Conservation (phyloP, 2,797 vertebrate genomes). For the Lepilemur septentrionalis region DNA sequence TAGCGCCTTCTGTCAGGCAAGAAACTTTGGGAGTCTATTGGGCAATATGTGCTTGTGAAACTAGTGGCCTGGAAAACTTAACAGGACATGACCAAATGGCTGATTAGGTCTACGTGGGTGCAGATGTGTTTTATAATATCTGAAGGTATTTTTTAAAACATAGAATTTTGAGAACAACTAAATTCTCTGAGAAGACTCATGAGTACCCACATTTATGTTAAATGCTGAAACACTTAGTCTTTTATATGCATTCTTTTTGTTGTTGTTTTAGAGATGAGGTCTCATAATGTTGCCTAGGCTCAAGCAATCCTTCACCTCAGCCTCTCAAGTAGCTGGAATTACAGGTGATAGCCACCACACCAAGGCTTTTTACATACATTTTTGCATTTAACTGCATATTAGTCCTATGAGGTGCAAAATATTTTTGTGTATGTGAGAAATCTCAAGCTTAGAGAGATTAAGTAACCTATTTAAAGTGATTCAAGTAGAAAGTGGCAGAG, state of each 20-base stretch:
- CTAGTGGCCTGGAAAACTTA: background rate
- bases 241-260: background rate
- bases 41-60: background rate
- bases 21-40: background rate
- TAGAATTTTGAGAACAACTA: background rate
- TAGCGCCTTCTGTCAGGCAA: background rate
- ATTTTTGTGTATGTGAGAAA: background rate
- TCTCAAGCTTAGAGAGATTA: background rate
- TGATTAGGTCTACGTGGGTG: fast-evolving
- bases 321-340: background rate
- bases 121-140: background rate
- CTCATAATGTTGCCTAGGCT: background rate
- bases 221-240: background rate
- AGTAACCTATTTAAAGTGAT: background rate
- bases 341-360: background rate
- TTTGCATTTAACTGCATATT: background rate
- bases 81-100: background rate
- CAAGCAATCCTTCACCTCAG: background rate
- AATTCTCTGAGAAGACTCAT: background rate
- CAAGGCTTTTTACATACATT: background rate
- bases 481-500: background rate
- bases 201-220: background rate
- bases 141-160: background rate
- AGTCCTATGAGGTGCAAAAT: background rate
- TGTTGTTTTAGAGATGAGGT: background rate